These are phyloP conservation scores for Oryzias dopingdopingensis DNA, from an alignment of 2,797 vertebrate genomes.

Conservation along the genomic window DNA sequence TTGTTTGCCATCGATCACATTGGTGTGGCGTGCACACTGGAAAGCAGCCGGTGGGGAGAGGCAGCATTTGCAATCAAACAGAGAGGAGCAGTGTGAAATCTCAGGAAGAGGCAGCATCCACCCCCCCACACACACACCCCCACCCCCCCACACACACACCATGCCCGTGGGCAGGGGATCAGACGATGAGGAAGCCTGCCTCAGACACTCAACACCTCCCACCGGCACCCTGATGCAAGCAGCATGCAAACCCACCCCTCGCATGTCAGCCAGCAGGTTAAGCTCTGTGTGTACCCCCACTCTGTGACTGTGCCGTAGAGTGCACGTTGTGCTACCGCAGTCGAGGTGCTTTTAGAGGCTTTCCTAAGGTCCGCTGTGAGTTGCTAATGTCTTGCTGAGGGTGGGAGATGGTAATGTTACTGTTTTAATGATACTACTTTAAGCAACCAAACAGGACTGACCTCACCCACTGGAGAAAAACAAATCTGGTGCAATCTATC, in stretches of 20 bases:
- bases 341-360: conserved; percentile 45
- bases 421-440: conserved; percentile 36
- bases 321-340: conserved; percentile 52
- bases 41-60: conserved; percentile 72
- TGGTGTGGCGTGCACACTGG: conserved; percentile 54
- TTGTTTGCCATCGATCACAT: conserved; percentile 73
- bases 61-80: conserved; percentile 80
- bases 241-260: conserved; percentile 79
- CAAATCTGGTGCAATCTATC: conserved; percentile 53
- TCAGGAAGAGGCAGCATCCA: conserved; percentile 79
- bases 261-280: conserved; percentile 72
- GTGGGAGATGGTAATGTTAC: conserved; percentile 37
- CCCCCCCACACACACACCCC: conserved; percentile 11
- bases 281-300: conserved; percentile 61
- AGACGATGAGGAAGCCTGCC: conserved; percentile 80
- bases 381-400: conserved; percentile 27
- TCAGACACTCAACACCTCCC: conserved; percentile 79
- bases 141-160: conserved; percentile 1
- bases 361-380: conserved; percentile 42
- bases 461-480: conserved; percentile 33
- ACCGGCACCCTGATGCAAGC: conserved; percentile 82
- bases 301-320: conserved; percentile 55
- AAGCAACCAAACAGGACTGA: conserved; percentile 45
- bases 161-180: conserved; percentile 80
- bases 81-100: conserved; percentile 79